Evolutionary conservation across 2,888 invertebrate species (phyloP).

Genomic region (Drosophila tanythrix): DNA sequence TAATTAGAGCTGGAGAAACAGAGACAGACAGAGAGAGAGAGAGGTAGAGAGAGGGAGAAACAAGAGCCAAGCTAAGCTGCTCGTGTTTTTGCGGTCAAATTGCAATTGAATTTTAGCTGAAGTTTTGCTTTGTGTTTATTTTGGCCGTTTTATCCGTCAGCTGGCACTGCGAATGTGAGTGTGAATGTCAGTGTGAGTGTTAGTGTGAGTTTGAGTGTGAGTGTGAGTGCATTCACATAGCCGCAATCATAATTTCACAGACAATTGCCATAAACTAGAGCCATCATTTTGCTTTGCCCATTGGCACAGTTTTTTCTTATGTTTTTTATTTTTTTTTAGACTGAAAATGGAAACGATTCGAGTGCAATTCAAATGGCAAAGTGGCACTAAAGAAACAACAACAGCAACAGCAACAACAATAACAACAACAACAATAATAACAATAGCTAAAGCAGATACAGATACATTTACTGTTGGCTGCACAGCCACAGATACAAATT

Average conservation of each 20-base stretch:
- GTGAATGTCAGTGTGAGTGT: constrained; percentile 2
- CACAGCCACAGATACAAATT: constrained; percentile 8
- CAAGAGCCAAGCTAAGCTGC: not conserved
- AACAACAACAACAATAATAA: not conserved
- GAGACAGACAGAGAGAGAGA: not conserved
- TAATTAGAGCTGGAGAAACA: constrained; percentile 1
- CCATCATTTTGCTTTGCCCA: constrained; percentile 51
- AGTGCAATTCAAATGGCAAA: constrained; percentile 57
- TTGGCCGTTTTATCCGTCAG: constrained; percentile 10
- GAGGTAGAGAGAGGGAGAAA: constrained; percentile 6
- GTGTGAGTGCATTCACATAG: constrained; percentile 10
- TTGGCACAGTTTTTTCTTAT: constrained; percentile 61
- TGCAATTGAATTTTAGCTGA: constrained; percentile 65
- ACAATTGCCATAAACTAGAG: constrained; percentile 50
- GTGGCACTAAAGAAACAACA: constrained; percentile 29
- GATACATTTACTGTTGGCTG: constrained; percentile 12
- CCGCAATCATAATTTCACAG: constrained; percentile 56
- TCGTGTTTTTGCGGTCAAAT: constrained; percentile 69
- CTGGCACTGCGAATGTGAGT: constrained; percentile 19
- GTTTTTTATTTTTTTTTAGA: constrained; percentile 45
- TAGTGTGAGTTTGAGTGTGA: constrained; percentile 6
- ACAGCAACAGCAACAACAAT: not conserved
- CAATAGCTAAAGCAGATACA: constrained; percentile 8
- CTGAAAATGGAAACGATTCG: constrained; percentile 58
- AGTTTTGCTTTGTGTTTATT: constrained; percentile 37